Conservation (phyloP, 2,113 vertebrate genomes). For the Nesoenas mayeri region DNA sequence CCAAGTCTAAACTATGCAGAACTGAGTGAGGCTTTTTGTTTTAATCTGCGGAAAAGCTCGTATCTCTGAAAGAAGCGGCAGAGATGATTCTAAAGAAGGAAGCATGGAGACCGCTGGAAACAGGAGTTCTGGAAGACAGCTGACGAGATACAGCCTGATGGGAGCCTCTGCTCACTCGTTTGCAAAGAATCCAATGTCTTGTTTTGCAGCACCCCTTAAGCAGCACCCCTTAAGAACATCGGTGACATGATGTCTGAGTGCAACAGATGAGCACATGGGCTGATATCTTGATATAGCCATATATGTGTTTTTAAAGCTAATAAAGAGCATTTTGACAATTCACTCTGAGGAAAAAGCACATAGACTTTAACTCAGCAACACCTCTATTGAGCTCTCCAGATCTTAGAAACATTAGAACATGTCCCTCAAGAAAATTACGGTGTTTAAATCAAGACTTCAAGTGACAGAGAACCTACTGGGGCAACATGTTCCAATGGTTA, state of each 20-base stretch:
- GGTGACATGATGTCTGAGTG: not conserved
- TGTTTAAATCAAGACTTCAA: constrained; percentile 63
- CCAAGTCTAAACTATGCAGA: not conserved
- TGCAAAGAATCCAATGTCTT: not conserved
- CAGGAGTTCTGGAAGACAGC: not conserved
- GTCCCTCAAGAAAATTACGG: constrained; percentile 2
- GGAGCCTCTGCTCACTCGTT: not conserved
- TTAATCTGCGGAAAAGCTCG: not conserved
- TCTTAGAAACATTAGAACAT: not conserved
- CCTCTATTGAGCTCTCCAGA: not conserved
- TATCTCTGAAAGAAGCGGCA: not conserved
- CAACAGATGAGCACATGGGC: not conserved
- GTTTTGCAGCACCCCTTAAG: not conserved
- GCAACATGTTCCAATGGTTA: constrained; percentile 56
- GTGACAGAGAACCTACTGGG: constrained; percentile 55
- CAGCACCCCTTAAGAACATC: not conserved
- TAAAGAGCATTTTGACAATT: not conserved
- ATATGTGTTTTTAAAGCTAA: not conserved
- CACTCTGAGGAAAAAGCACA: not conserved
- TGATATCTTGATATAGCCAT: not conserved
- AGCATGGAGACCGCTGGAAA: not conserved
- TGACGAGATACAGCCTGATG: not conserved
- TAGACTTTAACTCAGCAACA: not conserved
- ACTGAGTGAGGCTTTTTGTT: not conserved
- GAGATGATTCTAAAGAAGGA: not conserved